Evolutionary conservation across 2,113 vertebrate species (phyloP).

Genomic region (Willisornis vidua): DNA sequence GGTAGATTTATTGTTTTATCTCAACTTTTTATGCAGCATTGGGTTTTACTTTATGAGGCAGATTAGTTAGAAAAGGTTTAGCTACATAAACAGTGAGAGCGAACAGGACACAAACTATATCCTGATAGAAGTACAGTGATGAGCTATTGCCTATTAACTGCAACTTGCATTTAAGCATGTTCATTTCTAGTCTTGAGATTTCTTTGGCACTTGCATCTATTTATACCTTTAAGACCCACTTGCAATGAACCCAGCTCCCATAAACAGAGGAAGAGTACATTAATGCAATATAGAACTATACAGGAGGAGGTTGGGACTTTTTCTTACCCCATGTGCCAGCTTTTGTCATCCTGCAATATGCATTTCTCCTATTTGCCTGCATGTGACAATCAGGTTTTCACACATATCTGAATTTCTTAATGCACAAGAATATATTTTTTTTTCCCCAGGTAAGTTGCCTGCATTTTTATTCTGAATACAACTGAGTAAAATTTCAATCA

Average conservation of each 20-base stretch:
- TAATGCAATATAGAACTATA: not conserved
- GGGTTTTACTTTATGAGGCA: not conserved
- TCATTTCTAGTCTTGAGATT: not conserved
- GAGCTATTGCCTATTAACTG: not conserved
- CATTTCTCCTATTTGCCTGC: not conserved
- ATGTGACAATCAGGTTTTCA: not conserved
- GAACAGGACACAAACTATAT: not conserved
- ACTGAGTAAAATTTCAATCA: not conserved
- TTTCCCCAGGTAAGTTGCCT: not conserved
- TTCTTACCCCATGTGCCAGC: not conserved
- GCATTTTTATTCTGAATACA: not conserved
- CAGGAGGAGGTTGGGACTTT: not conserved
- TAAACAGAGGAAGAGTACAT: not conserved
- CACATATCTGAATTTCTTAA: not conserved
- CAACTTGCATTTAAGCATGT: not conserved
- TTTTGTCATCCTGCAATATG: not conserved
- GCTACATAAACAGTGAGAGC: not conserved
- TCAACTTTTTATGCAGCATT: not conserved
- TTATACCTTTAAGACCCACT: not conserved
- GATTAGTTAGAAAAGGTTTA: not conserved
- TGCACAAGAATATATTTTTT: not conserved
- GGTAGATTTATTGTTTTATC: not conserved
- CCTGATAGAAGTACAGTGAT: not conserved
- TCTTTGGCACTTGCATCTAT: not conserved
- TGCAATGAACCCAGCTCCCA: not conserved